Evolutionary conservation across 1,140 invertebrate genomes (phyloP).

Genomic region (Bombus polaris): DNA sequence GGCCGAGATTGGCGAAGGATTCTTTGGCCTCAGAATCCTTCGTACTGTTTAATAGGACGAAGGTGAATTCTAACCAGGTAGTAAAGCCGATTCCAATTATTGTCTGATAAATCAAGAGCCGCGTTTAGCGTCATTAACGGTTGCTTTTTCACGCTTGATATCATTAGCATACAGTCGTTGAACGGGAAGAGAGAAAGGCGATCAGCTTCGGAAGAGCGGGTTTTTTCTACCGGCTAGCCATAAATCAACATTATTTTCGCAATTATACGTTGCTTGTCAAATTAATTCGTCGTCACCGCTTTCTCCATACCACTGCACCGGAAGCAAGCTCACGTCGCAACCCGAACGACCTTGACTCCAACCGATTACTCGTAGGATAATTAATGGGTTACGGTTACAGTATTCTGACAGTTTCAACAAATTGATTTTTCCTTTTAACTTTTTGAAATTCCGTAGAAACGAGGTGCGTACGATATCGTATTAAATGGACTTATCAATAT

Average conservation of each 20-base stretch:
- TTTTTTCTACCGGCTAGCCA: background rate
- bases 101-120: constrained; percentile 43
- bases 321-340: constrained; percentile 5
- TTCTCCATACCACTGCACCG: constrained; percentile 8
- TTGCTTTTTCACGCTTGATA: constrained; percentile 42
- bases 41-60: constrained; percentile 12
- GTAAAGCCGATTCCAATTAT: constrained; percentile 45
- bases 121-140: constrained; percentile 34
- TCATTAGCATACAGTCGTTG: constrained; percentile 34
- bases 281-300: constrained; percentile 44
- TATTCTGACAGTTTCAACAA: background rate
- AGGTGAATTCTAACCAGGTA: constrained; percentile 2
- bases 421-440: no score
- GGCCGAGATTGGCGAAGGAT: background rate
- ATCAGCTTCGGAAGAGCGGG: background rate
- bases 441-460: no score
- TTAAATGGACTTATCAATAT: no score
- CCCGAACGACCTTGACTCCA: constrained; percentile 36
- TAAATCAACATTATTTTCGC: constrained; percentile 46
- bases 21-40: background rate
- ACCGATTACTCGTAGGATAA: background rate
- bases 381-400: background rate
- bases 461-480: no score
- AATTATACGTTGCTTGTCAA: constrained; percentile 37
- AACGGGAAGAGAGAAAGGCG: constrained; percentile 30